Evolutionary conservation across 2,888 invertebrate species (phyloP).

Genomic region (Chalcosyrphus nemorum): DNA sequence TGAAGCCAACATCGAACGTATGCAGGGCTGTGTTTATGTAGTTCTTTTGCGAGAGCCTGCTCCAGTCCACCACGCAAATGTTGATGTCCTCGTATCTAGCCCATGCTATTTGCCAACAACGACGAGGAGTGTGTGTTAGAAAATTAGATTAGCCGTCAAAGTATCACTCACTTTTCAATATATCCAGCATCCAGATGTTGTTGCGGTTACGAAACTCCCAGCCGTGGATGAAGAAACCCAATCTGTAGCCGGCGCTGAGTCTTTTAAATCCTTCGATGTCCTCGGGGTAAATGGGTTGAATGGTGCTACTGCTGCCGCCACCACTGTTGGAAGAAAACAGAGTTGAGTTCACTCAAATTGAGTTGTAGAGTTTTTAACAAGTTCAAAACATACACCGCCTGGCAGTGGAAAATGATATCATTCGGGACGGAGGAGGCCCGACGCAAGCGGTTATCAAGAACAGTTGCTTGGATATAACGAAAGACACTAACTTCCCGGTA

Average conservation of each 20-base stretch:
- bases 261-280: constrained; percentile 78
- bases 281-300: constrained; percentile 78
- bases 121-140: constrained; percentile 41
- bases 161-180: constrained; percentile 77
- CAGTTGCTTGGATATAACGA: constrained; percentile 45
- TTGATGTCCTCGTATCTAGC: constrained; percentile 77
- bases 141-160: constrained; percentile 63
- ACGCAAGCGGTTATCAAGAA: constrained; percentile 36
- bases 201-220: constrained; percentile 80
- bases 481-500: constrained; percentile 38
- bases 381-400: constrained; percentile 46
- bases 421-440: constrained; percentile 32
- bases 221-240: constrained; percentile 80
- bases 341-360: constrained; percentile 56
- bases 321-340: constrained; percentile 73
- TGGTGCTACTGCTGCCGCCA: constrained; percentile 75
- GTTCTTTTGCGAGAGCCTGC: constrained; percentile 78
- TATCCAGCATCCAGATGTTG: constrained; percentile 79
- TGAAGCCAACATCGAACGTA: constrained; percentile 80
- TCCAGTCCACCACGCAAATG: constrained; percentile 81
- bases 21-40: constrained; percentile 80
- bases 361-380: constrained; percentile 54
- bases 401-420: constrained; percentile 57
- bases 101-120: constrained; percentile 79
- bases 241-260: constrained; percentile 75